Conservation (phyloP, 2,888 invertebrate species). For the Dynastes maya region DNA sequence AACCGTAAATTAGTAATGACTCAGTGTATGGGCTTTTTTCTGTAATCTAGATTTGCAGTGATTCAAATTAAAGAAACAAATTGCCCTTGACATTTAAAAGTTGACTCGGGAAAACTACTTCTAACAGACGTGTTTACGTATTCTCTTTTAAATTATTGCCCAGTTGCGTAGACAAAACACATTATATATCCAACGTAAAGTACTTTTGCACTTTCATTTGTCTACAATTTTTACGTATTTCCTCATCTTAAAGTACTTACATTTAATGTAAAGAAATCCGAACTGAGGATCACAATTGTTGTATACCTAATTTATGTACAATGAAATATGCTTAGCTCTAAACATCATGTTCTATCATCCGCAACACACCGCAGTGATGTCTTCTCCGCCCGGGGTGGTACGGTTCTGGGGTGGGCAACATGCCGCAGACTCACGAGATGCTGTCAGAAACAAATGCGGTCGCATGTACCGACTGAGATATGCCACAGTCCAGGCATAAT, state of each 20-base stretch:
- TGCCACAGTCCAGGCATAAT: constrained; percentile 59
- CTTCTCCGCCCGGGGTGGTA: constrained; percentile 60
- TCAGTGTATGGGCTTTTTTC: not conserved
- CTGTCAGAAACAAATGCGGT: constrained; percentile 64
- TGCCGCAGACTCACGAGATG: constrained; percentile 62
- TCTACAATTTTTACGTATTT: not conserved
- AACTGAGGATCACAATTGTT: constrained; percentile 3
- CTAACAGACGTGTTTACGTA: constrained; percentile 10
- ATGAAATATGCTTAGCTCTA: constrained; percentile 48
- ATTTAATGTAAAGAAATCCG: not conserved
- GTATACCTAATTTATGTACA: constrained; percentile 45
- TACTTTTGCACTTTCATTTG: too few relatives aligned
- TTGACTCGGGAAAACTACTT: constrained; percentile 12
- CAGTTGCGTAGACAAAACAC: not conserved
- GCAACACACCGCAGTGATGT: constrained; percentile 62
- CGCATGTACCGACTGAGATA: constrained; percentile 64
- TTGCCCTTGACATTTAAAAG: constrained; percentile 31
- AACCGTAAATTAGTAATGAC: constrained; percentile 2
- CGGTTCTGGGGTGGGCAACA: constrained; percentile 60
- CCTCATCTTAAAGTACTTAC: not conserved
- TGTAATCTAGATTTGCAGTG: constrained; percentile 21
- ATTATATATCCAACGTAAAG: not conserved
- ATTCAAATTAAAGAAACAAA: constrained; percentile 3
- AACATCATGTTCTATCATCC: constrained; percentile 60
- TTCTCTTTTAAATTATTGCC: not conserved